A percentile compares a stretch with the other conserved stretches of the same genome.
Conservation (phyloP, 1,140 invertebrate species). For the Oscheius sp. region DNA sequence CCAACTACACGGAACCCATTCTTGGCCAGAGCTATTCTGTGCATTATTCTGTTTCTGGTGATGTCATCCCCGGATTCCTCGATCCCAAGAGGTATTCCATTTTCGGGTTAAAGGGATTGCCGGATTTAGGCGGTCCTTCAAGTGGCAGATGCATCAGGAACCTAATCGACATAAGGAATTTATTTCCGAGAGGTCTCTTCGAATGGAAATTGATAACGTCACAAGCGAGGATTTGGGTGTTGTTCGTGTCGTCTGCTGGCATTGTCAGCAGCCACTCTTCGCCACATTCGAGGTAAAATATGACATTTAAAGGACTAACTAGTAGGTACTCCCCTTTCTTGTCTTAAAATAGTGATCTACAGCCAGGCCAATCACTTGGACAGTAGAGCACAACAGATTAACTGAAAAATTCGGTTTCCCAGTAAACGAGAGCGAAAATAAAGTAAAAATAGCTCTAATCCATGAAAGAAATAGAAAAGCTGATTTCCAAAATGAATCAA, state of each 20-base stretch:
- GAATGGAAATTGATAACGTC: conserved; percentile 7
- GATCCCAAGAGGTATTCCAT: not conserved
- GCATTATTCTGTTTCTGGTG: not conserved
- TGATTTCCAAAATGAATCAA: too few species aligned
- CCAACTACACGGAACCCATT: not conserved
- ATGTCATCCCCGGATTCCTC: not conserved
- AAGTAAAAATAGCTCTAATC: too few species aligned
- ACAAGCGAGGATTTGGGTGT: conserved; percentile 19
- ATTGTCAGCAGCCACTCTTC: conserved; percentile 24
- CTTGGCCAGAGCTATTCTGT: not conserved
- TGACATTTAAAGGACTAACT: too few species aligned
- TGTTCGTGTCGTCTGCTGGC: conserved; percentile 30
- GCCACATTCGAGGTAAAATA: conserved; percentile 18
- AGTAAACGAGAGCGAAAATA: too few species aligned
- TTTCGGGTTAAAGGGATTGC: not conserved
- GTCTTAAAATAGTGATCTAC: too few species aligned
- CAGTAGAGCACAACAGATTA: too few species aligned
- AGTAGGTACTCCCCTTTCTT: too few species aligned
- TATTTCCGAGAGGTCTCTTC: not conserved
- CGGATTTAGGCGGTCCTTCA: conserved; percentile 13
- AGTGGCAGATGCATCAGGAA: not conserved
- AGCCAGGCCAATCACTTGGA: too few species aligned
- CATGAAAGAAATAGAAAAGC: too few species aligned
- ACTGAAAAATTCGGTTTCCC: too few species aligned
- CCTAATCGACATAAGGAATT: conserved; percentile 1